Conservation (phyloP, 2,888 invertebrate species). For the Nephrotoma appendiculata region DNA sequence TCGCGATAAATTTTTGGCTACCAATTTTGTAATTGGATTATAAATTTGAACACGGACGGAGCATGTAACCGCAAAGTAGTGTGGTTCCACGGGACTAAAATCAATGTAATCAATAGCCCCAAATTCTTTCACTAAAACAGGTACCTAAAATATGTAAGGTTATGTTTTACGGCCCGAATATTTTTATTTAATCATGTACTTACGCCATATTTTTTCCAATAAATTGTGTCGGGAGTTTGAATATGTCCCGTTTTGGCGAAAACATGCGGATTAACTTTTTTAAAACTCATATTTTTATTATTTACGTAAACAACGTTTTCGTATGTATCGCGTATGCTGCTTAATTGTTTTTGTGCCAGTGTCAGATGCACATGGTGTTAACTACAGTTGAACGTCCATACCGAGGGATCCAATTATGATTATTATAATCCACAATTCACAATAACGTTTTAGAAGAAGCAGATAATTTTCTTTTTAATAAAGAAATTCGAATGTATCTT, state of each 20-base stretch:
- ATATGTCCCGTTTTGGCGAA: conserved; percentile 33
- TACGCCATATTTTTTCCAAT: conserved; percentile 84
- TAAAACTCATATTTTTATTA: conserved; percentile 15
- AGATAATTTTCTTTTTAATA: no score
- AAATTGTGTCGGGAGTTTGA: conserved; percentile 61
- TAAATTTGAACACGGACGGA: conserved; percentile 80
- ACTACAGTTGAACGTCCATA: neutral
- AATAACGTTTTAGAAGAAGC: no score
- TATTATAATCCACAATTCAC: no score
- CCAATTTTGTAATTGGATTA: conserved; percentile 70
- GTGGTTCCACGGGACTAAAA: conserved; percentile 77
- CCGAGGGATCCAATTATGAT: no score
- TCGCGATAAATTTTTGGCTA: conserved; percentile 64
- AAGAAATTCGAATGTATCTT: no score
- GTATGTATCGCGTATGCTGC: neutral
- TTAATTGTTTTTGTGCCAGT: neutral
- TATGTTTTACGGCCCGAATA: neutral
- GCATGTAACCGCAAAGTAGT: conserved; percentile 85
- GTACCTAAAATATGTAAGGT: conserved; percentile 41
- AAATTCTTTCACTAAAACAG: conserved; percentile 81
- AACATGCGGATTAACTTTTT: conserved; percentile 23
- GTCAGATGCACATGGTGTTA: neutral
- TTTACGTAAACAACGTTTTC: neutral
- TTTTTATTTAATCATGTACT: conserved; percentile 13
- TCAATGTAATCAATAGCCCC: conserved; percentile 84